Evolutionary conservation across 2,888 invertebrate species (phyloP), one percentile per base, ranked within the genome.

Genomic region (Ectemnius cavifrons): DNA sequence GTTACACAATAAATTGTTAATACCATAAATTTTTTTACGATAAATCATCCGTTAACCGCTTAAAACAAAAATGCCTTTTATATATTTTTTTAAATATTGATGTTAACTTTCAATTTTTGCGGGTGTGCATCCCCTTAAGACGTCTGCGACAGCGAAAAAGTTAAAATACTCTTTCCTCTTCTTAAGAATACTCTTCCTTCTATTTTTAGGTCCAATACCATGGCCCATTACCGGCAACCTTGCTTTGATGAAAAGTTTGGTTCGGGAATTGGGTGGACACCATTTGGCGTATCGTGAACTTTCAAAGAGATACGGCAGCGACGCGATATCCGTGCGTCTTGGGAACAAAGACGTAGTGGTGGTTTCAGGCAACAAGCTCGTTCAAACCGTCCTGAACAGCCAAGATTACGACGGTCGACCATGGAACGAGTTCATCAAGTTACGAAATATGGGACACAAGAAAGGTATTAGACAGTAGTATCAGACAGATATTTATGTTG

Each of bases 371-470:
- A 92, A 92, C 81, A 89, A 92, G 1, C 79, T 92, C 0, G 91
- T 94, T 0, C 92, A 91, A 14, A 91, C 92, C 68, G 92, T 94
- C 2, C 91, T 94, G 61, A 89, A 91, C 0, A 89, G 91, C 14
- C 94, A 94, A 67, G 94, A 93, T 23, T 95, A 92, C 80, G 93
- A 94, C 72, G 94, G 93, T 0, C 90, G 95, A 23, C 95, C 95
- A 0, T 93, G 94, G 85, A 94, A 93, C 73, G 94, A 94, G 84
- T 95, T 95, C 81, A 89, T 93, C 16, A 91, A 93, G 45, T 86
- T 95, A 14, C 91, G 95, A 28, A 94, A 94, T 16, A 92, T 95
- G 92, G 95, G 95, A 27, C 92, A 92, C 0, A 92, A 90, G 78
- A 92, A 91, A 91, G 94, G 93, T 93, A n/a, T n/a, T n/a, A 79